Evolutionary conservation across 2,888 invertebrate genomes (phyloP), one percentile per base, ranked within the genome.

Genomic region (Eugnorisma glareosa): DNA sequence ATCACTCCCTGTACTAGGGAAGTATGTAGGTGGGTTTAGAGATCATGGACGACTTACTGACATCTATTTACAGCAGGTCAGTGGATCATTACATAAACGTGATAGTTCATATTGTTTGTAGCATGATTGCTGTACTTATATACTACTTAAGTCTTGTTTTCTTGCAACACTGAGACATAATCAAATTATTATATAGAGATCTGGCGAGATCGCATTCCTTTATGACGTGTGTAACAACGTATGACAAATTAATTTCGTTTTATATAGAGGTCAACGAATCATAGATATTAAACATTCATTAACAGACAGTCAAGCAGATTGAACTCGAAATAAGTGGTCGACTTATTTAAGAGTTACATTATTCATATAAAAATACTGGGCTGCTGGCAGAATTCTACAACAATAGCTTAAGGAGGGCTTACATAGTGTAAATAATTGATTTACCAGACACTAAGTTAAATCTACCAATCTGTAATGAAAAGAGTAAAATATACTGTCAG

Each of bases 31-130:
- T 57, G 35, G 35, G 15, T 64, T 37, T 24, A 63, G 35, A 61
- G 45, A 81, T 51, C 28, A 63, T 57, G 67, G 10, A 21, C 40
- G 77, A 48, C 24, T 67, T 67, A 63, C 68, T 71, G 64, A 76
- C 67, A 69, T 75, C 63, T 54, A 79, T 75, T 74, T 64, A 63
- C 31, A 73, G 54, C 63, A 51, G 85, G 77, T 85, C 83, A 85
- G 68, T 75, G 37, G 61, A 69, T 79, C 54, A 83, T 85, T 81
- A 77, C 71, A 77, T 69, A 79, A 82, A 81, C 83, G 77, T 86
- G 87, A 83, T 64, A 73, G 57, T 35, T 51, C 18, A 73, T 61
- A 75, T 70, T 75, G 76, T 77, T 64, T 71, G 37, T 67, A 18
- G 31, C 40, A 71, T 75, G 71, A 77, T 83, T 78, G 59, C 75